A percentile compares a stretch with the other conserved stretches of the same genome.
phyloP scores from a whole-genome alignment of 1,140 invertebrate species.

The Aphelenchoides fujianensis region DNA sequence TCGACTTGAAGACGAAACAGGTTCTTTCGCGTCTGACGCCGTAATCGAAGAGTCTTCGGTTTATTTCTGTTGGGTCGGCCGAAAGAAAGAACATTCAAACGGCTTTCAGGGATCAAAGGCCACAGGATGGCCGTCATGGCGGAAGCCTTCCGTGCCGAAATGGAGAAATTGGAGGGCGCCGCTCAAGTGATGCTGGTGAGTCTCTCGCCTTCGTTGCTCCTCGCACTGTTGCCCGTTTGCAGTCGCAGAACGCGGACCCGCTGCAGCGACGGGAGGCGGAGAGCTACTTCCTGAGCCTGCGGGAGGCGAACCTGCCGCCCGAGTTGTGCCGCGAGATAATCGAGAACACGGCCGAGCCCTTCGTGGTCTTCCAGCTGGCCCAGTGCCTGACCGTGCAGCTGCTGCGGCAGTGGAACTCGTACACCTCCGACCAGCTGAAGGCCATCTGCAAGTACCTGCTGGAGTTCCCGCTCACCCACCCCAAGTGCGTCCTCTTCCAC shows the following conservation, averaged over 20 bases:
- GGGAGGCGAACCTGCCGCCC: background rate
- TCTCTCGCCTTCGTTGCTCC: background rate
- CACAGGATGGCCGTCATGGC: background rate
- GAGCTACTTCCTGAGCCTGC: background rate
- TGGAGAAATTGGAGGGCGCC: slow-evolving; percentile 13
- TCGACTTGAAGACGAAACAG: background rate
- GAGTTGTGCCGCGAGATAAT: slow-evolving; percentile 8
- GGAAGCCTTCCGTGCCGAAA: background rate
- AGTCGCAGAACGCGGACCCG: background rate
- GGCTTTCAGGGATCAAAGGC: background rate
- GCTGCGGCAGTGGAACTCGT: background rate
- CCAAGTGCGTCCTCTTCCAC: background rate
- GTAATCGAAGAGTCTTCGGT: background rate
- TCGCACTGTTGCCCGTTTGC: background rate
- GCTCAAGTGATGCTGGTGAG: slow-evolving; percentile 12
- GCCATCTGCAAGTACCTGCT: slow-evolving; percentile 17
- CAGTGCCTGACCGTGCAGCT: slow-evolving; percentile 8
- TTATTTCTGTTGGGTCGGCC: background rate
- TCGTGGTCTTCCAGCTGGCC: slow-evolving; percentile 7
- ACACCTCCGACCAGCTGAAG: background rate
- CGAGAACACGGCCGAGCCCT: slow-evolving; percentile 5
- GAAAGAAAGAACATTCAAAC: background rate
- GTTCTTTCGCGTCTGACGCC: background rate
- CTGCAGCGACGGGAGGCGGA: slow-evolving; percentile 16
- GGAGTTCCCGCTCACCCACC: slow-evolving; percentile 2